Evolutionary conservation across 2,797 vertebrate genomes (phyloP), one percentile per base, ranked within the genome.

Genomic region (Pristis pectinata): DNA sequence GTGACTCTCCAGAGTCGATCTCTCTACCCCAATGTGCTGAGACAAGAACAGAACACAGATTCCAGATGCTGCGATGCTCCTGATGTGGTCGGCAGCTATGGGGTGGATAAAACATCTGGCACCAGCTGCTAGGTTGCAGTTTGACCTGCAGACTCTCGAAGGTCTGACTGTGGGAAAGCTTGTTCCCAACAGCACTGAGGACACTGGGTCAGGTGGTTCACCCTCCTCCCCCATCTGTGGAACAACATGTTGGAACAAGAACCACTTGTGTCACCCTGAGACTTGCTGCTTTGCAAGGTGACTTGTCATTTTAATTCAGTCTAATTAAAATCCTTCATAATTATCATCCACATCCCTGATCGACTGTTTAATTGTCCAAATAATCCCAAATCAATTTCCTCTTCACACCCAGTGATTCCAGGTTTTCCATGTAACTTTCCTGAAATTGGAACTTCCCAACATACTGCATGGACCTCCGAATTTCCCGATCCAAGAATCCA

Each of bases 301-400:
- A 19, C n/a, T 91, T 4, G 59, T 67, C 37, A 22, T 91, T 67
- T 41, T 67, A 67, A 41, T 91, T 67, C 19, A 22, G 24, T 41
- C n/a, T 24, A 91, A 91, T 67, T 91, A 64, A 67, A 91, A 41
- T 41, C 61, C n/a, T 91, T 17, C 17, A 2, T 67, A 67, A 41
- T 91, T 91, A 91, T 64, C n/a, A 37, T 27, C 59, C 87, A 41
- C 34, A 27, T 56, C 82, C 82, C 49, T 56, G 15, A 22, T 8
- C 17, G 34, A 37, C 56, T 37, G n/a, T n/a, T n/a, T n/a, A 89
- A 61, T 89, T 89, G 34, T 89, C 61, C 56, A 89, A 37, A n/a
- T 89, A 64, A 89, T 89, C n/a, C 0, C 85, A 89, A 89, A 89
- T 64, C 34, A 89, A 61, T 61, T 89, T 61, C 56, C n/a, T 89